phyloP scores from a whole-genome alignment of 2,888 invertebrate species.

The Aphodius granarius region DNA sequence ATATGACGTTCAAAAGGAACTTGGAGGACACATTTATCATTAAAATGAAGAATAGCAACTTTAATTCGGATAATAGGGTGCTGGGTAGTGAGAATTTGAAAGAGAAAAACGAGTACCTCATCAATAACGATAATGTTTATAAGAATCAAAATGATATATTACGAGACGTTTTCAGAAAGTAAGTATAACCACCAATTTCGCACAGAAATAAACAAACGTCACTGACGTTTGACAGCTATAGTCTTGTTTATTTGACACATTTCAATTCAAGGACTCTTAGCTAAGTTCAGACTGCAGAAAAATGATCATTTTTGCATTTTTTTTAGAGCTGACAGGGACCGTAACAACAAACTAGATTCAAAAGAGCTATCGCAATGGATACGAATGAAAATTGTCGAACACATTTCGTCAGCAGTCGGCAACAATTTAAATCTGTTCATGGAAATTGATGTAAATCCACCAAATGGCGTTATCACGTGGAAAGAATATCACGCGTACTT shows the following conservation, averaged over 20 bases:
- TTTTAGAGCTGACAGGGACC: conserved; percentile 64
- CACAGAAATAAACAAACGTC: neutral
- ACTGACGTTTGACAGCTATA: no score
- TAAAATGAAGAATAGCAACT: conserved; percentile 55
- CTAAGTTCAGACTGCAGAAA: neutral
- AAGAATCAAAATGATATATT: conserved; percentile 49
- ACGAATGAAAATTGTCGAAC: conserved; percentile 66
- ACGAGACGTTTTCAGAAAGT: conserved; percentile 52
- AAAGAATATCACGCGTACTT: conserved; percentile 79
- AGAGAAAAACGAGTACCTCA: conserved; percentile 57
- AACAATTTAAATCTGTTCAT: conserved; percentile 69
- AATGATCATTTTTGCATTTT: conserved; percentile 18
- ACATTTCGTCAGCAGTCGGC: conserved; percentile 67
- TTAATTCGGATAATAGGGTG: conserved; percentile 55
- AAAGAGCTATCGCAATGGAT: conserved; percentile 70
- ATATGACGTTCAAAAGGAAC: conserved; percentile 38
- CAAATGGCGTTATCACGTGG: conserved; percentile 74
- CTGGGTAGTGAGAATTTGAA: conserved; percentile 53
- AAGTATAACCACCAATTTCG: conserved; percentile 31
- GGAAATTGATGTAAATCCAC: conserved; percentile 66
- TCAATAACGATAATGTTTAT: conserved; percentile 46
- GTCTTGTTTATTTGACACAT: neutral
- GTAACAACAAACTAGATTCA: conserved; percentile 60
- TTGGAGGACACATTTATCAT: conserved; percentile 49
- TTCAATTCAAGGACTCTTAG: neutral